Conservation (phyloP, 2,797 vertebrate genomes). For the Diplodus sargus region DNA sequence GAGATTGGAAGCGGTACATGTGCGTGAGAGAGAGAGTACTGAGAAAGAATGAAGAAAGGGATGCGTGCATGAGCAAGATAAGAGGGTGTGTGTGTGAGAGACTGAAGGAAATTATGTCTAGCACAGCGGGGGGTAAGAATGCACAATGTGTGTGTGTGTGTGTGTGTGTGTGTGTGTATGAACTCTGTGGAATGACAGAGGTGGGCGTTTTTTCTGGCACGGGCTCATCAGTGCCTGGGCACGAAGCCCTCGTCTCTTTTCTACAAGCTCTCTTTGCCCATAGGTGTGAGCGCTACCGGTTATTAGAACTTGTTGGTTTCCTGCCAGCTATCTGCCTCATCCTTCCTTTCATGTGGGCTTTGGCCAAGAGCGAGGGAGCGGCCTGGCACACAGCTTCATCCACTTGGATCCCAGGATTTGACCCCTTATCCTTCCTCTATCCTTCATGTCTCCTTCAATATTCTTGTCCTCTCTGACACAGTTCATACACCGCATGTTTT, state of each 20-base stretch:
- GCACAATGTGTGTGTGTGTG: neutral
- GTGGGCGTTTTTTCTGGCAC: conserved; percentile 63
- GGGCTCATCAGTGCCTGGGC: conserved; percentile 29
- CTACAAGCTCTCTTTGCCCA: conserved; percentile 31
- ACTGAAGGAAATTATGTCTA: conserved; percentile 35
- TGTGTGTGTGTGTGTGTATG: conserved; percentile 8
- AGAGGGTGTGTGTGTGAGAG: conserved; percentile 18
- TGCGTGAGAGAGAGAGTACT: neutral
- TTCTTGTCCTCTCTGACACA: neutral
- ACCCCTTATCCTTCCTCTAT: conserved; percentile 6
- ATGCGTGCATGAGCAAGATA: conserved; percentile 63
- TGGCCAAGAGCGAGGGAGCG: conserved; percentile 52
- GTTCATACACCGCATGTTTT: neutral
- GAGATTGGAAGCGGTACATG: neutral
- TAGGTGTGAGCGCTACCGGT: conserved; percentile 45
- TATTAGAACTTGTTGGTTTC: conserved; percentile 51
- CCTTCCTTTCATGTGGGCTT: conserved; percentile 24
- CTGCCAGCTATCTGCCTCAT: conserved; percentile 47
- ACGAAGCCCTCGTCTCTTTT: conserved; percentile 34
- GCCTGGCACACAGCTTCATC: conserved; percentile 42
- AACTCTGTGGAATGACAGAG: conserved; percentile 49
- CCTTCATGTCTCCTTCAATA: neutral
- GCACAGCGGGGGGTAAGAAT: conserved; percentile 56
- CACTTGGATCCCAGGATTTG: conserved; percentile 2
- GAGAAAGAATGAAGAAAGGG: conserved; percentile 33